These are phyloP conservation scores for Beroe ovata DNA, from an alignment of 37 sponge, comb jelly and placozoan species.

Conservation along the genomic window DNA sequence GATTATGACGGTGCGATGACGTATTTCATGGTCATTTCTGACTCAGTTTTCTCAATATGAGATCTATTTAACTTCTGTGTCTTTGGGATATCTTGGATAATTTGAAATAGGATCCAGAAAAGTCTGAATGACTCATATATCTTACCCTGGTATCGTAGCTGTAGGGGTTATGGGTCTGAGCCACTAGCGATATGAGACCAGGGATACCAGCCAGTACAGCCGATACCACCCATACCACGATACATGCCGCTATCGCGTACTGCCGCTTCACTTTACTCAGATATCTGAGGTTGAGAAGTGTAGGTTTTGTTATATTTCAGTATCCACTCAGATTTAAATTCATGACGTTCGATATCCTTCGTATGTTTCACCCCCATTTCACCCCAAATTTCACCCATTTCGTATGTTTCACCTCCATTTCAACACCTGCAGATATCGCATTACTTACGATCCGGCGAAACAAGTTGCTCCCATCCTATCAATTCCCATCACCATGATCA, in stretches of 20 bases:
- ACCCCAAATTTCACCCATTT: too few species aligned
- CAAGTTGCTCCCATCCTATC: constrained; percentile 47
- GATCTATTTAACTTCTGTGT: too few species aligned
- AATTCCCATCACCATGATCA: constrained; percentile 52
- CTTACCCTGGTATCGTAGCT: constrained; percentile 11
- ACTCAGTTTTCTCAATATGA: too few species aligned
- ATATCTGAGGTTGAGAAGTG: constrained; percentile 12
- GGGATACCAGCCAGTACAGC: not conserved
- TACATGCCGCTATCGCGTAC: constrained; percentile 32
- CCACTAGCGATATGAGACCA: not conserved
- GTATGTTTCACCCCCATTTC: too few species aligned
- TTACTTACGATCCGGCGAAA: constrained; percentile 22
- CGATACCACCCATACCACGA: not conserved
- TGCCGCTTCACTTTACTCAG: constrained; percentile 22
- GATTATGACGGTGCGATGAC: not conserved
- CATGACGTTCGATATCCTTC: too few species aligned
- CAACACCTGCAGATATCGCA: too few species aligned
- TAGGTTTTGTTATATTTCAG: too few species aligned
- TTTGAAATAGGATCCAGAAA: not conserved
- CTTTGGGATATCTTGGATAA: not conserved
- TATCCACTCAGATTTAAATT: too few species aligned
- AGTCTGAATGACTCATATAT: not conserved
- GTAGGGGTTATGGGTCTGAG: not conserved
- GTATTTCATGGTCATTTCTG: too few species aligned
- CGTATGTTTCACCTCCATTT: not conserved